Evolutionary conservation across 2,888 invertebrate genomes (phyloP), one percentile per base, ranked within the genome.

Genomic region (Tuberolachnus salignus): DNA sequence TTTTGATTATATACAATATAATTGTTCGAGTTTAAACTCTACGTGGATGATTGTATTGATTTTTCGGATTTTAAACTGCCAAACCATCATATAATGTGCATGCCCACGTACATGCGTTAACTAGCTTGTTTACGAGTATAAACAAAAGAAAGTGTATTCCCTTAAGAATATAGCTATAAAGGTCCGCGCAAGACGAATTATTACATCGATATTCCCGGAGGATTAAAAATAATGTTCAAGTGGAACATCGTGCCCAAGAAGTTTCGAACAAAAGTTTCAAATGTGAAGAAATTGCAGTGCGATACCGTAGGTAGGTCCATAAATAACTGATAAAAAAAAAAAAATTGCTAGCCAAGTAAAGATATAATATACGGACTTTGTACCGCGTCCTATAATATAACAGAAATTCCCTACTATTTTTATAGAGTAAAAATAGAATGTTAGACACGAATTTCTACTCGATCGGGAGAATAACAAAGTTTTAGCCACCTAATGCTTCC

Each of bases 171-270:
- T 34, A 34, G 34, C 34, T 34, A 34, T 34, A 55, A 53, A 42
- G 34, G 42, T 70, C 42, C 21, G 21, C 10, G 4, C 46, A 34
- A 63, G 21, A 73, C 61, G 44, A 61, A 49, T 42, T 51, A 73
- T 61, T 34, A 34, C 49, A 73, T 51, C 26, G 6, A 49, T 26
- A 34, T 44, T 44, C 57, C 44, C 44, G 19, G 9, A n/a, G 57
- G 57, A n/a, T 46, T 13, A 16, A 46, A 23, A 21, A 51, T 59
- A 46, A 16, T 21, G 2, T 64, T 53, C 44, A 8, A 53, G 51
- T 34, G 23, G 14, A 53, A 21, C 51, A 10, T 21, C 1, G 4
- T 21, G 34, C 3, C n/a, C 1, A 19, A 19, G 21, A 42, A 49
- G 10, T 72, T 55, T 55, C 1, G 21, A 64, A 44, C 3, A 64